Evolutionary conservation across 2,113 vertebrate genomes (phyloP), one percentile per base, ranked within the genome.

Genomic region (Vidua chalybeata): DNA sequence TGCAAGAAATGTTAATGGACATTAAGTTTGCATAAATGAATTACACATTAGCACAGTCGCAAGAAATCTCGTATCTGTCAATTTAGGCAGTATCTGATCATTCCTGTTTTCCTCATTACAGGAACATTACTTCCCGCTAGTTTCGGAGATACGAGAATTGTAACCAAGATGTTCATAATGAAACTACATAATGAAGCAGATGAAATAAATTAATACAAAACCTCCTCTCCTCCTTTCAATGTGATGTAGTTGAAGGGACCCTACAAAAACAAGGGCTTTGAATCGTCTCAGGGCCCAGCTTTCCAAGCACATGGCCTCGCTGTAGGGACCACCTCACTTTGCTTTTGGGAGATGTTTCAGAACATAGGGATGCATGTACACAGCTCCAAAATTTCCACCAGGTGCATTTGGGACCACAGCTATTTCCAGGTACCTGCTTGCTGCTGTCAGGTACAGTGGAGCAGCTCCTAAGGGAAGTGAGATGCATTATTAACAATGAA

Each of bases 21-120:
- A 97, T 97, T 97, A 98, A 97, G 97, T 98, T 98, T 98, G 98
- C 98, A 98, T 98, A 98, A 98, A 98, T 98, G 98, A 98, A 98
- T 98, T 98, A 98, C 98, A 94, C 97, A 98, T 98, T 98, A 98
- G 97, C 97, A 96, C 95, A 94, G 97, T 97, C 52, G 79, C 97
- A 96, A 97, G 97, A 97, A 97, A 97, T 97, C 98, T 94, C 67
- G 86, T 92, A 97, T 97, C 97, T 98, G 98, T 98, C 98, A 98
- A 97, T 97, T 98, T 96, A 96, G 97, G 97, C 85, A 93, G 93
- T 97, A 98, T 97, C 98, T 97, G 97, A 98, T 98, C 95, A 43
- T 96, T 97, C 96, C 97, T 98, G 97, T 98, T 98, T 98, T 98
- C 96, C 97, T 94, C 97, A 98, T 98, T 98, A 98, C 92, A 84